Percentiles rank a stretch among this genome's conserved stretches.
Evolutionary conservation across 2,113 vertebrate species (phyloP).

Genomic region (Elgaria multicarinata): DNA sequence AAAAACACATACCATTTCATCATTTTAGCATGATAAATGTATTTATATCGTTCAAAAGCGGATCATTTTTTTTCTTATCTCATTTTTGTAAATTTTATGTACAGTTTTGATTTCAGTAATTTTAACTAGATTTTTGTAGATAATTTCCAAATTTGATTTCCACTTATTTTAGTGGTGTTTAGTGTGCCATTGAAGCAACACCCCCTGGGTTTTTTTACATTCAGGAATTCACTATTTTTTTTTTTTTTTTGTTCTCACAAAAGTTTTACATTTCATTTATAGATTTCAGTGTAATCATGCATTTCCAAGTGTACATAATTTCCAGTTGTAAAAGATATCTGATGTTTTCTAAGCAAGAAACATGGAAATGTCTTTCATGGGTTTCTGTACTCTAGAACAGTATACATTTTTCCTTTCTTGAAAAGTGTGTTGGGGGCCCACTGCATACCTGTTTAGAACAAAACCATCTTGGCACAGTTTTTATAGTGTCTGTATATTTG

Average conservation of each 20-base stretch:
- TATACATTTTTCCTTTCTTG: conserved; percentile 90
- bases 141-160: conserved; percentile 98
- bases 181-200: conserved; percentile 81
- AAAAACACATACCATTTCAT: conserved; percentile 63
- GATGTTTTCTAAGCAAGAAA: conserved; percentile 77
- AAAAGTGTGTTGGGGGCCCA: conserved; percentile 90
- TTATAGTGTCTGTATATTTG: conserved; percentile 96
- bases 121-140: conserved; percentile 86
- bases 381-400: conserved; percentile 91
- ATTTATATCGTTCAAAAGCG: conserved; percentile 90
- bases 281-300: conserved; percentile 72
- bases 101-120: conserved; percentile 89
- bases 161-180: conserved; percentile 88
- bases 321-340: conserved; percentile 68
- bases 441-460: conserved; percentile 89
- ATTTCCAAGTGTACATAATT: conserved; percentile 79
- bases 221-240: conserved; percentile 80
- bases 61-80: conserved; percentile 76
- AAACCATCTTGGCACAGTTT: conserved; percentile 92
- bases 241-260: conserved; percentile 63
- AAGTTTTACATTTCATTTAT: conserved; percentile 71
- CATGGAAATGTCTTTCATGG: conserved; percentile 85
- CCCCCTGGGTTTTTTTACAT: conserved; percentile 69
- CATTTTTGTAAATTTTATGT: conserved; percentile 95
- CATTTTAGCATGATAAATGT: conserved; percentile 85